Evolutionary conservation across 2,113 vertebrate species (phyloP), one percentile per base, ranked within the genome.

Genomic region (Rattus rattus): DNA sequence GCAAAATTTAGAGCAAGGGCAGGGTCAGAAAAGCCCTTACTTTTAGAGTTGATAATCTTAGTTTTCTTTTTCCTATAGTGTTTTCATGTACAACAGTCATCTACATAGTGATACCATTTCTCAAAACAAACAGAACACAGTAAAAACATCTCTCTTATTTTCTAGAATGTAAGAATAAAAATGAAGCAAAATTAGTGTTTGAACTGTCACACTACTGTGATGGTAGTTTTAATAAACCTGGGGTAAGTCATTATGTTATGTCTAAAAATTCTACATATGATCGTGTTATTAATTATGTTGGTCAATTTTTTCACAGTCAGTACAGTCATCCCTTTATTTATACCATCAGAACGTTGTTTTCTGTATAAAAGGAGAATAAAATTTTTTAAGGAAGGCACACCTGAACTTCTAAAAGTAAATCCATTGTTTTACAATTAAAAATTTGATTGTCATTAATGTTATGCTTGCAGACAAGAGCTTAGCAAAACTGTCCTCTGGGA

Each of bases 371-470:
- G 9, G 89, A 93, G 17, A 77, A 72, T 76, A 14, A 14, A 24
- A 91, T 91, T 89, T 36, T 67, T 92, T 73, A 92, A 63, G 33
- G n/a, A 95, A 91, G 49, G 47, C 10, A 65, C 7, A 95, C 70
- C 11, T 80, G 47, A 59, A 65, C 5, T 14, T 49, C 14, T 11
- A 30, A 54, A 39, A 94, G 24, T 69, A 59, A 73, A 56, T 72
- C 17, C 49, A 49, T 65, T 49, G 5, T 69, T 92, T 88, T 63
- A 47, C 65, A 89, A 76, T 75, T 56, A 88, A 16, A 88, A 84
- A 92, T 72, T 67, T 59, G 49, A 88, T 56, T 83, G 20, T 69
- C 16, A 69, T 36, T 69, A 69, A 69, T 69, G 30, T 69, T 69
- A 69, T 36, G 30, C 30, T 69, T 69, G 14, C 30, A 36, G 30